Percentiles rank a stretch among this genome's conserved stretches.
Conservation (phyloP, 2,888 invertebrate genomes). For the Unio pictorum region DNA sequence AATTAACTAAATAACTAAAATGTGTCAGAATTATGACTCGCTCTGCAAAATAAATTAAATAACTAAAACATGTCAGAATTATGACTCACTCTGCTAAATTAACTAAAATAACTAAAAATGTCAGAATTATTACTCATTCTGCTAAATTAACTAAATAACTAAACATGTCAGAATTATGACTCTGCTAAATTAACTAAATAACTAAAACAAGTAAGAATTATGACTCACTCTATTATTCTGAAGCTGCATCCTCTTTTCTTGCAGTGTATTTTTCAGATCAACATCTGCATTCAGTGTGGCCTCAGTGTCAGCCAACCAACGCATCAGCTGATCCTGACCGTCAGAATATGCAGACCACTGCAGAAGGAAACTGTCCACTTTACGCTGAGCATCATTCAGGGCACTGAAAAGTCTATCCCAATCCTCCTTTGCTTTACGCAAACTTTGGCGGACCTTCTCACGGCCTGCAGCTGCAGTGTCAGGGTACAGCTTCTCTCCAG, state of each 20-base stretch:
- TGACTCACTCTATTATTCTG: constrained; percentile 81
- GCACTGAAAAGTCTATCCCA: constrained; percentile 76
- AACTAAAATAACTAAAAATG: too few species aligned
- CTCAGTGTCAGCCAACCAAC: constrained; percentile 85
- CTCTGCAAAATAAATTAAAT: constrained; percentile 70
- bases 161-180: too few species aligned
- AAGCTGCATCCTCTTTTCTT: constrained; percentile 90
- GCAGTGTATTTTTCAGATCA: constrained; percentile 88
- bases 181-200: constrained; percentile 69
- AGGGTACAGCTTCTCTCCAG: constrained; percentile 89
- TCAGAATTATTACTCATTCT: too few species aligned
- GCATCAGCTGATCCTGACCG: constrained; percentile 82
- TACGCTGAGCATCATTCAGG: constrained; percentile 85
- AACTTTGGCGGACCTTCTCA: constrained; percentile 85
- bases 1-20: neutral
- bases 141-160: too few species aligned
- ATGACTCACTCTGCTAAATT: too few species aligned
- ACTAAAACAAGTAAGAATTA: neutral
- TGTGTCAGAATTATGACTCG: constrained; percentile 33
- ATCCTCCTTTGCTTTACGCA: constrained; percentile 71
- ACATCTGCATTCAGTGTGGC: constrained; percentile 83
- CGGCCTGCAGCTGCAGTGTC: constrained; percentile 90
- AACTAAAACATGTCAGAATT: too few species aligned
- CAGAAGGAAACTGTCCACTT: constrained; percentile 87
- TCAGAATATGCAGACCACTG: constrained; percentile 95